Base-by-base conservation (phyloP, 2,888 invertebrate species). In the Dichetophora obliterata region DNA sequence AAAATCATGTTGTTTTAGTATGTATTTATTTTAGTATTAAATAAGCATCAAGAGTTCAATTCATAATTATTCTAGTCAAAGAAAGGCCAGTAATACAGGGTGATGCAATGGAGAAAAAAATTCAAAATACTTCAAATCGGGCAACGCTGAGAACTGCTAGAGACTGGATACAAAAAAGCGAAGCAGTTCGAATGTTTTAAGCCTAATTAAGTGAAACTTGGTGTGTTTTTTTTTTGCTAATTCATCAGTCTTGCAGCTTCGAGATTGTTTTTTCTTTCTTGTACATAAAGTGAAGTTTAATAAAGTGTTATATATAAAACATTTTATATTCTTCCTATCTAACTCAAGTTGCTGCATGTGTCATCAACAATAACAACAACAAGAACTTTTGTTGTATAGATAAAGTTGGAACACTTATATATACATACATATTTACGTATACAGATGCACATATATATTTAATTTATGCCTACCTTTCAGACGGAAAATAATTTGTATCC, bases 161-260 rank as follows among this genome's bases (percentile, higher is more conserved):
- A 24, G 19, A 11, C 14, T 59, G 59, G 61, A 73, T 78, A 76
- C 65, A 66, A 70, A 75, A 75, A 78, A 75, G 70, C 19, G 19
- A 43, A 48, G 66, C 71, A 75, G 76, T 75, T 78, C 78, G 68
- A 76, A 76, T 78, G 76, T n/a, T 76, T n/a, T 59, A 22, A 24
- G 57, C 22, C 57, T 24, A 27, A 59, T 22, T 59, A 11, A 27
- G 22, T 5, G 27, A 37, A 43, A 66, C 37, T 66, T 34, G 2
- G 22, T 37, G 9, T 14, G 22, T 19, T n/a, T 31, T 69, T 22
- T 37, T 34, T 31, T 69, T 24, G 16, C 50, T 52, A 69, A 22
- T 5, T 22, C 50, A 69, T 69, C 9, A 34, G n/a, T 34, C 54
- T 70, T 31, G 52, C 65, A 19, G 22, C 11, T 37, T 22, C 16